phyloP scores from a whole-genome alignment of 30 jellyfish, hydroid and myxozoan genomes.

The Rhopilema esculentum region DNA sequence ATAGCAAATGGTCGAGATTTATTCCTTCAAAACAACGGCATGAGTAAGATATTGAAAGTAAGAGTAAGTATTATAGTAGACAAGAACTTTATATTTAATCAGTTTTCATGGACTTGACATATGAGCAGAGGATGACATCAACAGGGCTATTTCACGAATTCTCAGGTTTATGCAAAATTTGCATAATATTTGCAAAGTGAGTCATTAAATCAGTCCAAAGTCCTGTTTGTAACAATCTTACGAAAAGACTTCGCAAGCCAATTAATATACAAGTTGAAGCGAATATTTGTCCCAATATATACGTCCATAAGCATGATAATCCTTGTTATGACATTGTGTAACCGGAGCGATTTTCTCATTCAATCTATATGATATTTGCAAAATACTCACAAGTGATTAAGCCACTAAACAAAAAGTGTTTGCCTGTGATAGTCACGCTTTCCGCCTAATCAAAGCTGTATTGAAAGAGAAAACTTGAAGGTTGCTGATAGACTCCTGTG shows the following conservation, averaged over 20 bases:
- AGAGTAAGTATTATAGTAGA: too few relatives aligned
- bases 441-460: constrained; percentile 78
- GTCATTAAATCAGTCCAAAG: background rate
- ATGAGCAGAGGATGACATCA: background rate
- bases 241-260: background rate
- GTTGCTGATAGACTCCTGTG: constrained; percentile 73
- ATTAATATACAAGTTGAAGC: background rate
- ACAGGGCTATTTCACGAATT: background rate
- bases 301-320: background rate
- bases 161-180: background rate
- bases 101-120: background rate
- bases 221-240: background rate
- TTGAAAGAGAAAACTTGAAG: constrained; percentile 36
- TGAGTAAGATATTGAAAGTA: too few relatives aligned
- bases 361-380: constrained; percentile 58
- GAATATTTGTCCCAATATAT: background rate
- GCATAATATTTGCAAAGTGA: background rate
- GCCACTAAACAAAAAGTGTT: constrained; percentile 64
- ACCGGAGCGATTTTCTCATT: constrained; percentile 50
- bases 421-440: constrained; percentile 81
- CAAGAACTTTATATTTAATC: too few relatives aligned
- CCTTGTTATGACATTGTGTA: background rate
- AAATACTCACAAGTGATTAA: constrained; percentile 69
- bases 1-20: too few relatives aligned
- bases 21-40: too few relatives aligned